Conservation (phyloP, 1,140 invertebrate genomes). For the Drosophila ananassae region DNA sequence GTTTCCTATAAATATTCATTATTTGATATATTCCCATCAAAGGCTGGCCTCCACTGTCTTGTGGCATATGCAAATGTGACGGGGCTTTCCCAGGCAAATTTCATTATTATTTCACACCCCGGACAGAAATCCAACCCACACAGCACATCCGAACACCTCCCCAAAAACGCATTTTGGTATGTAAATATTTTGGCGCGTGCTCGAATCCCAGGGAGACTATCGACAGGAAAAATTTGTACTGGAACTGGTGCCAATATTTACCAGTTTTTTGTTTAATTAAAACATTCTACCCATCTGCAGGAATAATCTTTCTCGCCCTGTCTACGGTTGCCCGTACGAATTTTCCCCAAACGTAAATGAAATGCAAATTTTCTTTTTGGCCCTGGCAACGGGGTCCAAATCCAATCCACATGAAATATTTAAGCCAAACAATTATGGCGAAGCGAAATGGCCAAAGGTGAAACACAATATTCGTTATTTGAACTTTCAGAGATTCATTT, state of each 20-base stretch:
- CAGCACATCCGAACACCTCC: slow-evolving; percentile 2
- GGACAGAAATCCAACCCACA: slow-evolving; percentile 12
- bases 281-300: slow-evolving; percentile 58
- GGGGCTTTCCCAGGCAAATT: slow-evolving; percentile 55
- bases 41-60: slow-evolving; percentile 33
- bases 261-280: slow-evolving; percentile 73
- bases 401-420: slow-evolving; percentile 63
- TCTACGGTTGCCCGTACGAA: neutral
- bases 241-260: slow-evolving; percentile 68
- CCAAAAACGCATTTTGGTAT: slow-evolving; percentile 67
- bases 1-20: neutral
- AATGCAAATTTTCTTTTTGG: slow-evolving; percentile 63
- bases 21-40: neutral
- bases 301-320: slow-evolving; percentile 4
- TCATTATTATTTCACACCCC: slow-evolving; percentile 66
- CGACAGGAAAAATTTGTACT: neutral
- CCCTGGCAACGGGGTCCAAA: slow-evolving; percentile 30
- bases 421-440: slow-evolving; percentile 64
- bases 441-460: slow-evolving; percentile 11
- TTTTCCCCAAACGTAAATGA: slow-evolving; percentile 25
- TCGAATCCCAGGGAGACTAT: slow-evolving; percentile 11
- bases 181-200: slow-evolving; percentile 65
- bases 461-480: slow-evolving; percentile 23
- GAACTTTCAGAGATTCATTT: slow-evolving; percentile 7
- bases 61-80: slow-evolving; percentile 63